phyloP scores from a whole-genome alignment of 2,888 invertebrate species.

The Ophion slaviceki region DNA sequence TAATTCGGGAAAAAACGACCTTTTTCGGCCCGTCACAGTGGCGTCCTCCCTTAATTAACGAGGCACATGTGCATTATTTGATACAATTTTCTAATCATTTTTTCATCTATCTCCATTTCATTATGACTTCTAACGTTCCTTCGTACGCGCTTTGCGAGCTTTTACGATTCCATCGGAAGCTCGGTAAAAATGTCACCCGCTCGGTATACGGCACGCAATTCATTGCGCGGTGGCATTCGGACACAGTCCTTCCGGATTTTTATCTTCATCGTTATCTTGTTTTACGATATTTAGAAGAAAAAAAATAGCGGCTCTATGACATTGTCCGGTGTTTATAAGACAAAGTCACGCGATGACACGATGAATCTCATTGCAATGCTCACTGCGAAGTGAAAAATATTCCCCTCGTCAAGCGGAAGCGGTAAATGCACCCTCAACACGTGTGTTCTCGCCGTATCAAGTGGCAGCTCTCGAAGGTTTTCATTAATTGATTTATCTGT shows the following conservation, averaged over 20 bases:
- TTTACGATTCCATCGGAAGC: neutral
- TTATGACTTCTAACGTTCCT: neutral
- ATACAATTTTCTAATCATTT: neutral
- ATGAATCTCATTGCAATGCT: neutral
- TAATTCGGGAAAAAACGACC: too few species aligned
- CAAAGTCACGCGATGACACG: neutral
- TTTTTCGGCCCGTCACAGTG: too few species aligned
- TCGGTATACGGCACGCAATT: neutral
- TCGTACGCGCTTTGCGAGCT: neutral
- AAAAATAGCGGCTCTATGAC: conserved; percentile 3
- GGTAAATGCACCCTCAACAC: conserved; percentile 48
- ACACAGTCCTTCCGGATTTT: neutral
- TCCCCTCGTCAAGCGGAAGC: conserved; percentile 57
- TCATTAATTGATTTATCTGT: conserved; percentile 74
- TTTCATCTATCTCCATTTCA: neutral
- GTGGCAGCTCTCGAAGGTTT: conserved; percentile 56
- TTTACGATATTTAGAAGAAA: neutral
- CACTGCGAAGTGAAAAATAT: conserved; percentile 19
- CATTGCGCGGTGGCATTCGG: neutral
- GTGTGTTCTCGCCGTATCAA: conserved; percentile 50
- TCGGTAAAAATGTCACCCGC: neutral
- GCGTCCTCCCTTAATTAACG: neutral
- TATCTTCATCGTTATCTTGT: neutral
- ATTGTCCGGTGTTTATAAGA: neutral
- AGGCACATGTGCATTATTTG: neutral